Conservation (phyloP, 2,113 vertebrate genomes). For the Phylloscopus trochilus region DNA sequence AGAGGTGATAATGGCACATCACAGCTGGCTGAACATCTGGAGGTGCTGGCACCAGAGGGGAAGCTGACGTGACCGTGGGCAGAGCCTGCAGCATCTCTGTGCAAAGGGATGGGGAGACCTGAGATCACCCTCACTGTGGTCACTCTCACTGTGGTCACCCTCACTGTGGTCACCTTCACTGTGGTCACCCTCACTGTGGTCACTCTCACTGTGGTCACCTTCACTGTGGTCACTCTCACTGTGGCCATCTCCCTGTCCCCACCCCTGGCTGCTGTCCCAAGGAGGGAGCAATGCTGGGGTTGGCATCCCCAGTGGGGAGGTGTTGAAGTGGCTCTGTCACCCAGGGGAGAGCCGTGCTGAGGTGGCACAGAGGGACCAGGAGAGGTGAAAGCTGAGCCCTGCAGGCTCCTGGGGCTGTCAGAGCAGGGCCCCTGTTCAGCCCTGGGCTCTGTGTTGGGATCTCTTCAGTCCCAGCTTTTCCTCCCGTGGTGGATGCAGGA, state of each 20-base stretch:
- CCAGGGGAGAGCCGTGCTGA: not conserved
- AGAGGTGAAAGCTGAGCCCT: too few relatives aligned
- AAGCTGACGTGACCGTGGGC: rapidly evolving
- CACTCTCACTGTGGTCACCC: not conserved
- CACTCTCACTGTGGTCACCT: not conserved
- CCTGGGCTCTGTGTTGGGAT: not conserved
- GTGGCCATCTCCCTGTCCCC: not conserved
- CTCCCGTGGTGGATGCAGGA: not conserved
- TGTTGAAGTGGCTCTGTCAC: not conserved
- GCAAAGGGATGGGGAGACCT: not conserved
- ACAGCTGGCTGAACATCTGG: not conserved
- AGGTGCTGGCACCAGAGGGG: not conserved
- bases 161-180: not conserved
- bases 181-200: not conserved
- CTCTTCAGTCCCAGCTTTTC: not conserved
- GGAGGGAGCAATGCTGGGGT: rapidly evolving
- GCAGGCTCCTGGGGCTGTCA: not conserved
- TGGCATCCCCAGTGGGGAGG: rapidly evolving
- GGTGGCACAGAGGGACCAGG: not conserved
- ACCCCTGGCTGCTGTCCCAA: not conserved
- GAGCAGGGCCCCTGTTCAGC: not conserved
- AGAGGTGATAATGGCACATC: not conserved
- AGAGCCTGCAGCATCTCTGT: not conserved
- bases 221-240: too few relatives aligned
- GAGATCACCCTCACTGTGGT: not conserved